Conservation (phyloP, 2,797 vertebrate species). For the Dallia pectoralis region DNA sequence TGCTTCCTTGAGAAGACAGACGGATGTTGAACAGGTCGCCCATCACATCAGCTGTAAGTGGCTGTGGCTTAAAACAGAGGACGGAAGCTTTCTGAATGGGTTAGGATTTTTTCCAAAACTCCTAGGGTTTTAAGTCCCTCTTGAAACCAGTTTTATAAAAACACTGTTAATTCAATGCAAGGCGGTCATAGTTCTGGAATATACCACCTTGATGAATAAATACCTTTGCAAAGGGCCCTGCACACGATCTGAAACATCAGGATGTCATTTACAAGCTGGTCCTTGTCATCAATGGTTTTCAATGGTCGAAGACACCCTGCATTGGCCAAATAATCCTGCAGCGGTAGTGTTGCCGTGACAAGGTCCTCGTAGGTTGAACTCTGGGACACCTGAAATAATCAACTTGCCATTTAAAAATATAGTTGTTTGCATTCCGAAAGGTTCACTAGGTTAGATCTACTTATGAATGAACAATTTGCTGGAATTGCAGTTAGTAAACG, state of each 20-base stretch:
- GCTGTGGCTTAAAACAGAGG: neutral
- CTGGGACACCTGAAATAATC: conserved; percentile 9
- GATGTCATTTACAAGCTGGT: conserved; percentile 24
- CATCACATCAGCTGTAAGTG: conserved; percentile 11
- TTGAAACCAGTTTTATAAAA: conserved; percentile 6
- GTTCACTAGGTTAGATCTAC: no score
- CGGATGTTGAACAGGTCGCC: conserved; percentile 9
- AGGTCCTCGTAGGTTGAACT: neutral
- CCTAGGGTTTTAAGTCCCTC: conserved; percentile 19
- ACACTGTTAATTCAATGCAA: no score
- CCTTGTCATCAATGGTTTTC: conserved; percentile 12
- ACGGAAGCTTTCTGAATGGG: conserved; percentile 14
- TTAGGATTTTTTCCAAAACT: conserved; percentile 14
- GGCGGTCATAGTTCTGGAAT: no score
- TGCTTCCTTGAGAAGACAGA: conserved; percentile 10
- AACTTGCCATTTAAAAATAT: neutral
- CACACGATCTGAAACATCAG: conserved; percentile 29
- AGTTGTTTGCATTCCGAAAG: neutral
- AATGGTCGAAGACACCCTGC: conserved; percentile 21
- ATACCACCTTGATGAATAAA: no score
- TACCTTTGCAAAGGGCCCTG: no score
- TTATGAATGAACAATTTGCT: no score
- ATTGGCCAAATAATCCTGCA: conserved; percentile 31
- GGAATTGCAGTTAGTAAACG: no score
- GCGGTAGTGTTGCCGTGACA: neutral